Evolutionary conservation across 64 coral and sea anemone genomes (phyloP).

Genomic region (Pachyseris speciosa): DNA sequence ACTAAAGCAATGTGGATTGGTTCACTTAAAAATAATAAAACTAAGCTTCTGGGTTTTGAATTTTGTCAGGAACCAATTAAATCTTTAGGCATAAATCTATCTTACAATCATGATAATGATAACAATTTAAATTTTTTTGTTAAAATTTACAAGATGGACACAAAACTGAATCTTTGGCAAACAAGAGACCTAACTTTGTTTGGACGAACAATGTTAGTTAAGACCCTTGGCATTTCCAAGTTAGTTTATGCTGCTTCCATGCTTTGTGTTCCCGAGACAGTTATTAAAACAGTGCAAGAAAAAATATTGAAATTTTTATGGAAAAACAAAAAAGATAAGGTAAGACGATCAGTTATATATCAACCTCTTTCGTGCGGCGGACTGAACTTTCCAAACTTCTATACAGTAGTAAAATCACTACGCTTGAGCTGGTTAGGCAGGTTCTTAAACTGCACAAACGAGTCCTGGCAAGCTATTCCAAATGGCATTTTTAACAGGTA

Average conservation of each 20-base stretch:
- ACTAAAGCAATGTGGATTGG: no score
- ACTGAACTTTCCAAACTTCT: not conserved
- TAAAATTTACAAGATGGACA: not conserved
- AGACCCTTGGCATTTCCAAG: not conserved
- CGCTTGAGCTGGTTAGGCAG: constrained; percentile 4
- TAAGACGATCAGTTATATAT: not conserved
- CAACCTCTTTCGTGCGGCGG: not conserved
- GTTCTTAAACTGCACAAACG: not conserved
- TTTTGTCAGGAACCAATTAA: no score
- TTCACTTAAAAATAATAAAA: no score
- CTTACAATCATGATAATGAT: no score
- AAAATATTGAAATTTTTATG: not conserved
- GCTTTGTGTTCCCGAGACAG: not conserved
- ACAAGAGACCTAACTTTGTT: not conserved
- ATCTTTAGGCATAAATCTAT: no score
- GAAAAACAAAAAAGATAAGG: constrained; percentile 5
- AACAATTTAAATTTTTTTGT: no score
- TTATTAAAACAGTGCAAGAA: not conserved
- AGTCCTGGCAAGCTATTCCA: not conserved
- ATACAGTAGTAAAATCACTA: not conserved
- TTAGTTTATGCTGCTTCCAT: not conserved
- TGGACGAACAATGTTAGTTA: not conserved
- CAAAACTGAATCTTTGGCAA: not conserved
- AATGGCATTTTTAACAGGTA: not conserved
- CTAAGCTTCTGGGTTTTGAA: no score